Evolutionary conservation across 2,888 invertebrate genomes (phyloP).

Genomic region (Melanchra persicariae): DNA sequence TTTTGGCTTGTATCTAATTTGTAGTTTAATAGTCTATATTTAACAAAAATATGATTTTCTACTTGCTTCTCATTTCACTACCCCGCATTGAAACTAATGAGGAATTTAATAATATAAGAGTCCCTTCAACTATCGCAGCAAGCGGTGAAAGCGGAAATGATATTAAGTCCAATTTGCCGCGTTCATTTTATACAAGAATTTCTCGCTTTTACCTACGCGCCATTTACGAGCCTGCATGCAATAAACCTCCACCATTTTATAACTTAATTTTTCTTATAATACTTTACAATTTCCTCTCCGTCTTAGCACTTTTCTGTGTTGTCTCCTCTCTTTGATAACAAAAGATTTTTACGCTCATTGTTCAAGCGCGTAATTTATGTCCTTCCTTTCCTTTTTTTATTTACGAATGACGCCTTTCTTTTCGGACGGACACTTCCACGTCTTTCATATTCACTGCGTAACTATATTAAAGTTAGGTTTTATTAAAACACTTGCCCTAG

Average conservation of each 20-base stretch:
- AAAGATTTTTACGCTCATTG: constrained; percentile 28
- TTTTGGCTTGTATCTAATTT: too few relatives aligned
- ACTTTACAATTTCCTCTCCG: constrained; percentile 5
- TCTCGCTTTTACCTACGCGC: constrained; percentile 12
- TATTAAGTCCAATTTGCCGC: constrained; percentile 52
- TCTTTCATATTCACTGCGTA: background rate
- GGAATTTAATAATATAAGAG: constrained; percentile 35
- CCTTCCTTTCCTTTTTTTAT: constrained; percentile 5
- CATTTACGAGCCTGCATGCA: constrained; percentile 7
- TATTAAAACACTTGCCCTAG: background rate
- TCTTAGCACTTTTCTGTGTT: constrained; percentile 7
- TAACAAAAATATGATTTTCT: constrained; percentile 5
- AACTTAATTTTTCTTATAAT: background rate
- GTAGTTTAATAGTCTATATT: too few relatives aligned
- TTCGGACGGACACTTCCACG: background rate
- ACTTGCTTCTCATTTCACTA: constrained; percentile 13
- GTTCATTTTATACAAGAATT: constrained; percentile 49
- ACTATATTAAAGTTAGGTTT: background rate
- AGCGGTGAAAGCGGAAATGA: constrained; percentile 33
- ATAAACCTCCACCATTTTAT: constrained; percentile 11
- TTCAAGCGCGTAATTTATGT: constrained; percentile 24
- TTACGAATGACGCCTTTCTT: constrained; percentile 4
- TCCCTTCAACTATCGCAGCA: constrained; percentile 29
- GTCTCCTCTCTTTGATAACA: constrained; percentile 9
- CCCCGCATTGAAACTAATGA: constrained; percentile 22